Base-by-base conservation (phyloP, 2,113 vertebrate species). In the Proteles cristata region DNA sequence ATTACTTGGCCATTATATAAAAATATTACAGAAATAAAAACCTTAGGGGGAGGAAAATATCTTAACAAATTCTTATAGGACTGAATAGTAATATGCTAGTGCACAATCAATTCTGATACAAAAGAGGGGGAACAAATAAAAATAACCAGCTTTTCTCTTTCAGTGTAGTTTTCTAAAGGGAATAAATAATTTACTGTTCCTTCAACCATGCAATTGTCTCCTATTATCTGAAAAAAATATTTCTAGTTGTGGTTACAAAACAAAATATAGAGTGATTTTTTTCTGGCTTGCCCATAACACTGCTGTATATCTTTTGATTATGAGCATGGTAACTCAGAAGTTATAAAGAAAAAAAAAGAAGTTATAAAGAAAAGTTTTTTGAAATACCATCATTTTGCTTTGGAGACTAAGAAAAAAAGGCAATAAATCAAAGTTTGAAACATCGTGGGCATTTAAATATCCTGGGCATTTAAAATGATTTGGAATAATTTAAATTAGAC, bases 1-100 rank as follows among this genome's bases (percentile, higher is more conserved):
- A 99, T 98, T 98, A 97, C 97, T 97, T 97, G 79, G 95, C 97
- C 90, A 97, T 98, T 98, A 98, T 81, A 96, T 94, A 97, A 98
- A 99, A 99, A 99, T 98, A 99, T 98, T 98, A 98, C 97, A 97
- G 98, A 98, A 98, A 99, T 99, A 98, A 99, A 99, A 98, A 94
- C 93, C 94, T 95, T 95, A 96, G 65, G 97, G 98, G 83, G 35
- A 92, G 65, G 25, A 96, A 97, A 91, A 97, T 95, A 94, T 96
- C 97, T 91, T 98, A 98, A 98, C 93, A 98, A 91, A 95, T 97
- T 98, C 92, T 98, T 92, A 97, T 81, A 98, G 97, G 96, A 97
- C 92, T 98, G 95, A 98, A 98, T 95, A 96, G 98, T 97, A 98
- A 98, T 97, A 94, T 93, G 93, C 96, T 97, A 98, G 98, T 95